phyloP scores from a whole-genome alignment of 2,113 vertebrate genomes.

The Turdus rufiventris region DNA sequence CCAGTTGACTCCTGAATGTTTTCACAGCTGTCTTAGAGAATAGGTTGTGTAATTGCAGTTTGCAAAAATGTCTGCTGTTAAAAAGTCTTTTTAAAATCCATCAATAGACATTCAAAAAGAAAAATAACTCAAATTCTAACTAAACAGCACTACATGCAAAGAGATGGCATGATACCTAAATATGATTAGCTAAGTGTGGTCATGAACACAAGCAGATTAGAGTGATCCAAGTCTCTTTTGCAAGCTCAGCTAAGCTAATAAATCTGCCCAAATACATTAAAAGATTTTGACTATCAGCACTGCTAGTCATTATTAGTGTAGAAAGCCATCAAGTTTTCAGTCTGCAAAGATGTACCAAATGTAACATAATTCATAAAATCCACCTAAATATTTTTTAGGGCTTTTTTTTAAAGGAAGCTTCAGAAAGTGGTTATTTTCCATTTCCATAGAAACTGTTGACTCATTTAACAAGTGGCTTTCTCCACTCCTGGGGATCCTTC shows the following conservation, averaged over 20 bases:
- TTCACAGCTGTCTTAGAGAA: not conserved
- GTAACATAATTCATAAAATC: not conserved
- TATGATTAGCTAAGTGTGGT: accelerated
- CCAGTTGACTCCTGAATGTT: not conserved
- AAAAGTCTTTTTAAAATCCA: not conserved
- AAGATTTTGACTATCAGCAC: not conserved
- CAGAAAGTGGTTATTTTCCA: not conserved
- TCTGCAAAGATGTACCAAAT: not conserved
- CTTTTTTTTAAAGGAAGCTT: not conserved
- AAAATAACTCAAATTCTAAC: not conserved
- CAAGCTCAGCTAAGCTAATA: not conserved
- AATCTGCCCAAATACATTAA: not conserved
- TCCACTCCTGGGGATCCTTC: not conserved
- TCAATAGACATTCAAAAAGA: not conserved
- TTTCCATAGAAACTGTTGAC: not conserved
- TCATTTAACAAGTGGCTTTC: not conserved
- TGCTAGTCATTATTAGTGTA: not conserved
- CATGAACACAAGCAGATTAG: accelerated
- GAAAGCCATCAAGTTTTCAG: not conserved
- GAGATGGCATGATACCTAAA: not conserved
- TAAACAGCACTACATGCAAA: not conserved
- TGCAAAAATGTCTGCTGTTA: not conserved
- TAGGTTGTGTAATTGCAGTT: not conserved
- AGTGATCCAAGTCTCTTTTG: not conserved
- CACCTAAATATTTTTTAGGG: not conserved